Base-by-base conservation (phyloP, 2,113 vertebrate species). In the Myrmecobius fasciatus region DNA sequence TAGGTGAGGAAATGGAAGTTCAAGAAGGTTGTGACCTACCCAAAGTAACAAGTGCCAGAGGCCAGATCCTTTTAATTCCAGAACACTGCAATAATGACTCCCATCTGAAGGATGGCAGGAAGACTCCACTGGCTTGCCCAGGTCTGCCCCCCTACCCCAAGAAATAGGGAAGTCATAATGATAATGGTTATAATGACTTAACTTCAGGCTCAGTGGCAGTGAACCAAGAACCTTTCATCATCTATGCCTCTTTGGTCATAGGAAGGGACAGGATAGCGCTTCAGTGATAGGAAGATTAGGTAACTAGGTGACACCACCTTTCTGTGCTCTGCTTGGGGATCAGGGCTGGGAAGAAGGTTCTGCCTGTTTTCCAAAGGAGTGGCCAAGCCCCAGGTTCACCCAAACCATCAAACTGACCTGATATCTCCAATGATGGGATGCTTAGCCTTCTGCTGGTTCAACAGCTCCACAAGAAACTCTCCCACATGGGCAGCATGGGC, bases 381-480 rank as follows among this genome's bases (percentile, higher is more conserved):
- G 14, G 36, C 60, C 31, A 83, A 24, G 67, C 14, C 60, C 60
- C 36, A 5, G 60, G 60, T n/a, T 36, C 12, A 83, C 2, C n/a
- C n/a, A 43, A 43, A 83, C 36, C 67, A 24, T 83, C 67, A 0
- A 43, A 83, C 93, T 93, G 98, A 99, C 99, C 99, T 99, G 96
- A 99, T 98, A 92, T 99, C 99, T 3, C 99, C 99, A 46, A 99
- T 99, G 92, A 99, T 97, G 91, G 98, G 97, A 97, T 99, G 99
- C 94, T 98, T 99, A 52, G 67, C 88, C 98, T 99, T 98, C 92
- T 99, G 99, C 46, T 99, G 96, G 83, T 49, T 91, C 5, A 99
- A 97, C 93, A 99, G 98, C 95, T 99, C 97, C 98, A 98, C 98
- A 26, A 99, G 96, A 96, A 99, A 98, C 91, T 95, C 98, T 92